Evolutionary conservation across 2,888 invertebrate genomes (phyloP), one percentile per base, ranked within the genome.

Genomic region (Drosophila nigricruria): DNA sequence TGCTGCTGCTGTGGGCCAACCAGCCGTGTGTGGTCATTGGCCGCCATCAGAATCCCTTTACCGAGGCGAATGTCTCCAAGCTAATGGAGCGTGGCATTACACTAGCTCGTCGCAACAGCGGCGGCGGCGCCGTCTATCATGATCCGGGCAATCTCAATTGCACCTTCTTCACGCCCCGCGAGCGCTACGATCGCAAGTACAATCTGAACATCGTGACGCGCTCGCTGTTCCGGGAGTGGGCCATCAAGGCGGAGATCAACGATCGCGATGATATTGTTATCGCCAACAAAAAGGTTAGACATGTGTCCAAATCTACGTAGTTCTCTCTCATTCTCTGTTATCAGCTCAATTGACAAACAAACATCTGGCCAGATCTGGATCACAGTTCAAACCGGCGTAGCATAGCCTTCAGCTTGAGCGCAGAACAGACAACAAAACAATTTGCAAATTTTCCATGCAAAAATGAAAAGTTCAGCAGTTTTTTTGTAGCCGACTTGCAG

Each of bases 61-160:
- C 96, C 36, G 99, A 99, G 92, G 96, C 97, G 1, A 97, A 99
- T 92, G 93, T 97, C 3, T 94, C 95, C 3, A 94, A 94, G 45
- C 92, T 97, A 54, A 91, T 94, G 71, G 95, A 95, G 54, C 94
- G 94, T 45, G 96, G 95, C 18, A 95, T 99, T 64, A 94, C 94
- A 14, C 89, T 98, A 70, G 98, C 97, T 0, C 95, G 99, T 66
- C 95, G 99, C 45, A 97, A 97, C 90, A 98, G 98, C 93, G 99
- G 99, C 32, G 97, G 99, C 70, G 99, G 99, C 30, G 96, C 98
- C 5, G 98, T 99, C 27, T 99, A 97, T 92, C 99, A 99, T 92
- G 99, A 99, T 92, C 93, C 95, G 75, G 98, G 98, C 65, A 98
- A 98, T 93, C 94, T 98, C 0, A 99, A 98, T 93, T 94, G 98